Conservation (phyloP, 2,113 vertebrate genomes). For the Aleadryas rufinucha region DNA sequence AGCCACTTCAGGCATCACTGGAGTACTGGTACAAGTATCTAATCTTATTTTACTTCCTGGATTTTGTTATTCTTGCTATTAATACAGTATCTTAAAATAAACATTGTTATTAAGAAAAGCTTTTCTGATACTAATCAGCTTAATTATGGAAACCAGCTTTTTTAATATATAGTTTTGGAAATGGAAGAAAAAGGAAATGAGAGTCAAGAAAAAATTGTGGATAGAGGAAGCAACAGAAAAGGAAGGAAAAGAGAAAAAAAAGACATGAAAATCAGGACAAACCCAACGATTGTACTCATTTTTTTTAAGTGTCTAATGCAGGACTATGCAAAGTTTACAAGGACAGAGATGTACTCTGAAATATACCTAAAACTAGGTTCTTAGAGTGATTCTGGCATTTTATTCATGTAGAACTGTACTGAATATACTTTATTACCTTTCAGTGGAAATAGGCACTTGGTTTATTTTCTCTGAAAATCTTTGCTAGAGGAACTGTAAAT, state of each 20-base stretch:
- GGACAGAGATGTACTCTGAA: not conserved
- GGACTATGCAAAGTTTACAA: not conserved
- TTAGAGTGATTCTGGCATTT: not conserved
- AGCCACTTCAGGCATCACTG: too few relatives aligned
- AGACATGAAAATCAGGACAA: not conserved
- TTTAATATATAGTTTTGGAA: not conserved
- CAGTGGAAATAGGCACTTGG: not conserved
- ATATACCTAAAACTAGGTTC: not conserved
- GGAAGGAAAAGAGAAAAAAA: not conserved
- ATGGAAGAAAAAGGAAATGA: not conserved
- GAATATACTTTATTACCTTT: not conserved
- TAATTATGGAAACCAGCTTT: not conserved
- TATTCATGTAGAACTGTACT: not conserved
- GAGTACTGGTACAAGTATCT: not conserved
- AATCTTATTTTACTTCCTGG: not conserved
- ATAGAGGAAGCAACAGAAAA: not conserved
- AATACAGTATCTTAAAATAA: not conserved
- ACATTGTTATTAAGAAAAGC: not conserved
- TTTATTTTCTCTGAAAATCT: not conserved
- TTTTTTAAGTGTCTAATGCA: not conserved
- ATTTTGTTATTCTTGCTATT: not conserved
- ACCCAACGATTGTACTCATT: not conserved
- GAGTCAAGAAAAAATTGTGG: not conserved
- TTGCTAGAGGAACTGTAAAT: not conserved
- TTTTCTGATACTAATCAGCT: not conserved